A percentile compares a stretch with the other conserved stretches of the same genome.
Conservation (phyloP, 1,140 invertebrate genomes). For the Vanessa tameamea region DNA sequence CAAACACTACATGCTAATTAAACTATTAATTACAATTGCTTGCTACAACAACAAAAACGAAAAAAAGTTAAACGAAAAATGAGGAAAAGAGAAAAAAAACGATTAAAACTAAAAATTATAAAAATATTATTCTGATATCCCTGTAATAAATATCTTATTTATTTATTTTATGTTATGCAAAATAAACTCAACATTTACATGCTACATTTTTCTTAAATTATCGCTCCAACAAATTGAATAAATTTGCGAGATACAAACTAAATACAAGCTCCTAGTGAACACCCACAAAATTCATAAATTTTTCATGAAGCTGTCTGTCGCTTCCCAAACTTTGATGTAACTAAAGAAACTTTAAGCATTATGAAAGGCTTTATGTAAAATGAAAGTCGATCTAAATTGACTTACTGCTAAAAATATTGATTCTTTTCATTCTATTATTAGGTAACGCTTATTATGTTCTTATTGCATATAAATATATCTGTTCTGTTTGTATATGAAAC, state of each 20-base stretch:
- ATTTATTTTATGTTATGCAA: neutral
- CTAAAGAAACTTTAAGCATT: neutral
- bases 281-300: conserved; percentile 14
- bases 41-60: too few species aligned
- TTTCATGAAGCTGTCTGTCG: conserved; percentile 22
- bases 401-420: neutral
- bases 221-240: conserved; percentile 10
- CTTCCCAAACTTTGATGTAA: neutral
- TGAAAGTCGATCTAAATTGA: neutral
- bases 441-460: too few species aligned
- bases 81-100: too few species aligned
- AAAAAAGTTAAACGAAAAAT: too few species aligned
- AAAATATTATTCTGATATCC: too few species aligned
- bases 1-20: too few species aligned
- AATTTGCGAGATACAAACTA: conserved; percentile 5
- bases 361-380: neutral
- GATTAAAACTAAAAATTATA: too few species aligned
- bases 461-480: too few species aligned
- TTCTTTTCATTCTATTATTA: too few species aligned
- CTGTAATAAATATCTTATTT: too few species aligned
- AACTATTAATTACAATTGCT: too few species aligned
- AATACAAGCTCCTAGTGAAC: conserved; percentile 7
- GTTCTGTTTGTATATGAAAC: too few species aligned
- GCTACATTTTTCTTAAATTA: conserved; percentile 3
- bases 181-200: neutral